Evolutionary conservation across 2,888 invertebrate genomes (phyloP).

Genomic region (Monoplex corrugatus): DNA sequence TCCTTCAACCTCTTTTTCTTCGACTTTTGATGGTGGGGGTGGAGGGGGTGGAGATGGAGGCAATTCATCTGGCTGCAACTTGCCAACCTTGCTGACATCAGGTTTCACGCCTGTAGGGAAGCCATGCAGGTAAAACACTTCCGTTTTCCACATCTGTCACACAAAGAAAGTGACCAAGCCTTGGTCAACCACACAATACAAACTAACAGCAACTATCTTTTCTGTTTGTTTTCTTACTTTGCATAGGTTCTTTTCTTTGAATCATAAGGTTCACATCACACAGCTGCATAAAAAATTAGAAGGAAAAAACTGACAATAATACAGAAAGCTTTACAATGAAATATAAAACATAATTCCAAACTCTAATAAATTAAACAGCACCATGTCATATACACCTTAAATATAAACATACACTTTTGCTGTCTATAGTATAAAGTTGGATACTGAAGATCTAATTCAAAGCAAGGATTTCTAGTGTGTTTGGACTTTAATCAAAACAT

Average conservation of each 20-base stretch:
- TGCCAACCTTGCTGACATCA: background rate
- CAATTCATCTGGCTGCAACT: background rate
- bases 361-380: background rate
- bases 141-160: constrained; percentile 51
- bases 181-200: background rate
- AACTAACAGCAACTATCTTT: background rate
- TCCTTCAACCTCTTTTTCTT: background rate
- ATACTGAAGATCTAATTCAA: background rate
- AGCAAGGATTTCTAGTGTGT: too few species aligned
- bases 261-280: background rate
- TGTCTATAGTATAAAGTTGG: background rate
- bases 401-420: background rate
- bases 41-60: background rate
- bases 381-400: background rate
- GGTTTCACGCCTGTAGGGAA: background rate
- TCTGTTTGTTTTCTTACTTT: background rate
- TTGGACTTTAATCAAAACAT: too few species aligned
- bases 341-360: background rate
- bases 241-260: too few species aligned
- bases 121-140: constrained; percentile 50
- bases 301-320: too few species aligned
- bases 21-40: background rate
- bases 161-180: background rate
- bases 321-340: background rate
- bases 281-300: background rate